Conservation (phyloP, 2,888 invertebrate species). For the Diachrysia chrysitis region DNA sequence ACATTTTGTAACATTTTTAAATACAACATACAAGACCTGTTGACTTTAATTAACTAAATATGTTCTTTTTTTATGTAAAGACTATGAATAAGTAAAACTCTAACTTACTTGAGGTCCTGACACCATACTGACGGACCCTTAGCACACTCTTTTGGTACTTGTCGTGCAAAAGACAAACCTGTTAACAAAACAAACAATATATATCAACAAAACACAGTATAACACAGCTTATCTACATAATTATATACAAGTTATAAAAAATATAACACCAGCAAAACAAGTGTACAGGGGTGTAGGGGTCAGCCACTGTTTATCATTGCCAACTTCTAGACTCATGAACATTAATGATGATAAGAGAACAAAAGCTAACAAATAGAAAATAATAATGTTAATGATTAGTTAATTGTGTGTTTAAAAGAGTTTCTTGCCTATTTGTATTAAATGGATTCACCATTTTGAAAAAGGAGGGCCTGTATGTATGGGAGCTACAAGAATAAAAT, state of each 20-base stretch:
- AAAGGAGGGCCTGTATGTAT: no score
- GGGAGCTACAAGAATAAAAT: no score
- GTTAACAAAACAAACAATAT: slow-evolving; percentile 55
- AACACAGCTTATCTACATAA: slow-evolving; percentile 36
- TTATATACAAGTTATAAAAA: slow-evolving; percentile 48
- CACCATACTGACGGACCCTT: slow-evolving; percentile 85
- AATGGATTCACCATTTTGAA: no score
- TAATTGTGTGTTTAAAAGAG: not conserved
- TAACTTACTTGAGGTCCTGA: slow-evolving; percentile 80
- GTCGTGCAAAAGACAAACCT: slow-evolving; percentile 82
- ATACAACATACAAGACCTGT: no score
- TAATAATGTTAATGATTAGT: not conserved
- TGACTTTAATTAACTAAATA: no score
- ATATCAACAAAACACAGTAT: slow-evolving; percentile 13
- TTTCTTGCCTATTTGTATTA: not conserved
- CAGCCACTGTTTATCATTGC: slow-evolving; percentile 54
- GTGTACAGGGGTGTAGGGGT: slow-evolving; percentile 47
- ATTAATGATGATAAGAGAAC: slow-evolving; percentile 42
- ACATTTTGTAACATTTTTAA: no score
- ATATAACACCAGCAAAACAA: slow-evolving; percentile 43
- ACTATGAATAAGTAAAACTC: no score
- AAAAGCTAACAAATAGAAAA: slow-evolving; percentile 27
- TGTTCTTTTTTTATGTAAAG: no score
- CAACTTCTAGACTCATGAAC: slow-evolving; percentile 25
- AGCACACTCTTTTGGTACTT: slow-evolving; percentile 82